These are phyloP conservation scores for Mya arenaria DNA, from an alignment of 1,140 invertebrate genomes.

Conservation along the genomic window DNA sequence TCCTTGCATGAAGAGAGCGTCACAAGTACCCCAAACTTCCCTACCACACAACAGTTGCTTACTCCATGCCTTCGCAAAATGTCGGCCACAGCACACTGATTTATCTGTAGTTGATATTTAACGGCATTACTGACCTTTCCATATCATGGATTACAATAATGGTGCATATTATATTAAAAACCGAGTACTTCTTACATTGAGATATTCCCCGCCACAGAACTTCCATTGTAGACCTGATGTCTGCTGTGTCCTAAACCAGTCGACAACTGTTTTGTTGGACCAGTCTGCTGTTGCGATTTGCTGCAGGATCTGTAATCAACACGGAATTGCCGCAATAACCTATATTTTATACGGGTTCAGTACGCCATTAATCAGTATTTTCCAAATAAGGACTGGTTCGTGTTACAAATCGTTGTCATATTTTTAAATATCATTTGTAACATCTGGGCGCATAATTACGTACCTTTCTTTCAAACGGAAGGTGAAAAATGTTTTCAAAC, in stretches of 20 bases:
- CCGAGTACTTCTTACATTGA: slow-evolving; percentile 30
- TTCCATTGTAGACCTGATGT: background rate
- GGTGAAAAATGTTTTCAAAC: too few species aligned
- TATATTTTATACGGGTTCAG: too few species aligned
- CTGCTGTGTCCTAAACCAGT: background rate
- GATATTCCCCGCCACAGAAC: background rate
- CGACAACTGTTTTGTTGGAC: slow-evolving; percentile 18
- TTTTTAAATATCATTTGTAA: background rate
- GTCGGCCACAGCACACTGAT: background rate
- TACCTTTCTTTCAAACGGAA: background rate
- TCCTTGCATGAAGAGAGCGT: background rate
- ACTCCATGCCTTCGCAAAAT: background rate
- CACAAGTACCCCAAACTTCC: background rate
- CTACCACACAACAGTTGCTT: background rate
- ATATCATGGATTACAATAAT: background rate
- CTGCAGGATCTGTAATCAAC: slow-evolving; percentile 11
- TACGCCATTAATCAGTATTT: background rate
- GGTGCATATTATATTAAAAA: too few species aligned
- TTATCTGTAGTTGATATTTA: background rate
- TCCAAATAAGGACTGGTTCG: background rate
- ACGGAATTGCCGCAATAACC: too few species aligned
- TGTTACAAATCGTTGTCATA: background rate
- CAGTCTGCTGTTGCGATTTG: slow-evolving; percentile 1
- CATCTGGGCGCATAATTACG: background rate
- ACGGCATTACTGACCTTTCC: background rate